phyloP scores from a whole-genome alignment of 2,797 vertebrate genomes.

The Tiaroga cobitis region DNA sequence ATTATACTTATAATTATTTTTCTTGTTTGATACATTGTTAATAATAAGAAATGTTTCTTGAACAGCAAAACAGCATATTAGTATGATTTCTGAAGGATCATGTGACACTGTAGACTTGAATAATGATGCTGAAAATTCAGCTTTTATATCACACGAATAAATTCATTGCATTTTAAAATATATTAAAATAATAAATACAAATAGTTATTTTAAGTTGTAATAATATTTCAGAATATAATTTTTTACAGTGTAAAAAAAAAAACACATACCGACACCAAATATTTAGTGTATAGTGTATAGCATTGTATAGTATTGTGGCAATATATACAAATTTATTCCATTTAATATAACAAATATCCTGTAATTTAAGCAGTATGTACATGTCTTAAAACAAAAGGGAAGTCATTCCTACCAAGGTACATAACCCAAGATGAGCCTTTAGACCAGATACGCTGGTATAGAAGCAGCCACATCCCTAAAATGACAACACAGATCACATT shows the following conservation, averaged over 20 bases:
- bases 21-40: neutral
- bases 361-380: neutral
- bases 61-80: neutral
- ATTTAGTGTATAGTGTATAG: neutral
- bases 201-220: neutral
- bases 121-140: neutral
- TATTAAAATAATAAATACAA: neutral
- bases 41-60: neutral
- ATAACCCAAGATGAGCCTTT: constrained; percentile 91
- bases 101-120: neutral
- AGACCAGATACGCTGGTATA: constrained; percentile 94
- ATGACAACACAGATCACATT: neutral
- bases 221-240: neutral
- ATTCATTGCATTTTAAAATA: neutral
- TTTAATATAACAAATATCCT: neutral
- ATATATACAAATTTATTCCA: neutral
- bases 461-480: constrained; percentile 78
- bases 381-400: neutral
- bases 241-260: neutral
- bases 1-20: neutral
- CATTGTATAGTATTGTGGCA: neutral
- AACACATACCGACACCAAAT: neutral
- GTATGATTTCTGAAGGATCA: neutral
- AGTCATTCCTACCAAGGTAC: constrained; percentile 80
- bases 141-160: neutral